A percentile compares a stretch with the other conserved stretches of the same genome.
phyloP scores from a whole-genome alignment of 2,888 invertebrate species.

The Eristalinus aeneus region DNA sequence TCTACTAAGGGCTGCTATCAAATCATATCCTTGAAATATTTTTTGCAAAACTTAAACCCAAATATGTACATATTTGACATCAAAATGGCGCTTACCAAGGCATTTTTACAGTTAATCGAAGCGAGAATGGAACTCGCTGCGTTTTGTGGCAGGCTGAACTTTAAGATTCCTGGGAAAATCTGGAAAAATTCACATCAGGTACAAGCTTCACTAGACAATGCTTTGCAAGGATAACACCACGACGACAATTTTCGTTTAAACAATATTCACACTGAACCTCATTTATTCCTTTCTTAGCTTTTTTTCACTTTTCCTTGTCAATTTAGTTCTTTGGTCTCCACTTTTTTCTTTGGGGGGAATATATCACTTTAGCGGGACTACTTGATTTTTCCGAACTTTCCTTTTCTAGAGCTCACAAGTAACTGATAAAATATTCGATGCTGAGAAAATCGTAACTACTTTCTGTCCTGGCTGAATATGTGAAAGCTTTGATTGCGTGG shows the following conservation, averaged over 20 bases:
- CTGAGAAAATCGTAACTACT: slow-evolving; percentile 35
- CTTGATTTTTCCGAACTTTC: slow-evolving; percentile 54
- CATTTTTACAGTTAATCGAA: slow-evolving; percentile 61
- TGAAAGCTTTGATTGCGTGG: slow-evolving; percentile 29
- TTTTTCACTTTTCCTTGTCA: slow-evolving; percentile 19
- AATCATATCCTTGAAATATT: slow-evolving; percentile 45
- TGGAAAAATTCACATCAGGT: slow-evolving; percentile 15
- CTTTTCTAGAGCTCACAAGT: slow-evolving; percentile 59
- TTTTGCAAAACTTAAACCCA: neutral
- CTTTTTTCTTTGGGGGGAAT: neutral
- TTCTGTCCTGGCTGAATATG: slow-evolving; percentile 30
- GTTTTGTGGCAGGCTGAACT: neutral
- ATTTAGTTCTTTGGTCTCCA: slow-evolving; percentile 4
- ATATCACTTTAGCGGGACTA: slow-evolving; percentile 24
- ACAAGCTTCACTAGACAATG: slow-evolving; percentile 20
- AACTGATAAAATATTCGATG: slow-evolving; percentile 64
- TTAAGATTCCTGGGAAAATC: slow-evolving; percentile 1
- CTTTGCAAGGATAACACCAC: slow-evolving; percentile 18
- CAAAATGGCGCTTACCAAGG: slow-evolving; percentile 74
- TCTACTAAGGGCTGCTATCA: neutral
- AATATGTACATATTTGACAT: slow-evolving; percentile 39
- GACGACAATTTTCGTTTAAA: slow-evolving; percentile 19
- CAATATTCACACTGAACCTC: slow-evolving; percentile 21
- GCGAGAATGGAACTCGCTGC: neutral
- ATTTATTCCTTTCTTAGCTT: slow-evolving; percentile 4